Conservation (phyloP, 1,140 invertebrate genomes). For the Zaprionus ornatus region DNA sequence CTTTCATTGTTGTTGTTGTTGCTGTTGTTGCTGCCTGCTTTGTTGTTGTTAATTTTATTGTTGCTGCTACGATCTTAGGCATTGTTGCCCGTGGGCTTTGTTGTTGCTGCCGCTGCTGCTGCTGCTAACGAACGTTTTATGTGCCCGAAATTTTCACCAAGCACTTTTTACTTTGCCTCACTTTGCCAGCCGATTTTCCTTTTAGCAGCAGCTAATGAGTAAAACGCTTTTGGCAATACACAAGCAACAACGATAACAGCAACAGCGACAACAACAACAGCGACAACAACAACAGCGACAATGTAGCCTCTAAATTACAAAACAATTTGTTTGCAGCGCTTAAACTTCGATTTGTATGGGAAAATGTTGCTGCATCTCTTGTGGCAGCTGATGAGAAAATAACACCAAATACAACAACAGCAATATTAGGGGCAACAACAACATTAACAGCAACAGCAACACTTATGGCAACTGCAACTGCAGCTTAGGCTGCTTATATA, state of each 20-base stretch:
- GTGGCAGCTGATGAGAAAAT: constrained; percentile 55
- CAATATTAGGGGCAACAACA: background rate
- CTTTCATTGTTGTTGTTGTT: constrained; percentile 69
- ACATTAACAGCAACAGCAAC: background rate
- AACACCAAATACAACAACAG: constrained; percentile 19
- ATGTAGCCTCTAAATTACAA: constrained; percentile 61
- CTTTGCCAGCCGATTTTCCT: constrained; percentile 63
- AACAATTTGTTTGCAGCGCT: constrained; percentile 67
- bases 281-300: constrained; percentile 5
- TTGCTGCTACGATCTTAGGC: constrained; percentile 30
- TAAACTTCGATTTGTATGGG: constrained; percentile 64
- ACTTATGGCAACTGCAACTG: background rate
- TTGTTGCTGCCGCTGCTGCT: constrained; percentile 26
- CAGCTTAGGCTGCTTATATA: background rate
- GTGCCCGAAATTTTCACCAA: constrained; percentile 58
- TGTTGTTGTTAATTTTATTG: constrained; percentile 34
- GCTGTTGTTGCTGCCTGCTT: constrained; percentile 12
- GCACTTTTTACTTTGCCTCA: constrained; percentile 30
- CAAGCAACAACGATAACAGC: constrained; percentile 15
- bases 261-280: constrained; percentile 7
- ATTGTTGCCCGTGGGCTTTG: constrained; percentile 39
- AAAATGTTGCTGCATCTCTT: constrained; percentile 63
- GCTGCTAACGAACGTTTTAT: constrained; percentile 61
- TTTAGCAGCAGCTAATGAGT: constrained; percentile 75
- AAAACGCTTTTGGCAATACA: constrained; percentile 59